Evolutionary conservation across 64 coral and sea anemone genomes (phyloP), one percentile per base, ranked within the genome.

Genomic region (Astreopora myriophthalma): DNA sequence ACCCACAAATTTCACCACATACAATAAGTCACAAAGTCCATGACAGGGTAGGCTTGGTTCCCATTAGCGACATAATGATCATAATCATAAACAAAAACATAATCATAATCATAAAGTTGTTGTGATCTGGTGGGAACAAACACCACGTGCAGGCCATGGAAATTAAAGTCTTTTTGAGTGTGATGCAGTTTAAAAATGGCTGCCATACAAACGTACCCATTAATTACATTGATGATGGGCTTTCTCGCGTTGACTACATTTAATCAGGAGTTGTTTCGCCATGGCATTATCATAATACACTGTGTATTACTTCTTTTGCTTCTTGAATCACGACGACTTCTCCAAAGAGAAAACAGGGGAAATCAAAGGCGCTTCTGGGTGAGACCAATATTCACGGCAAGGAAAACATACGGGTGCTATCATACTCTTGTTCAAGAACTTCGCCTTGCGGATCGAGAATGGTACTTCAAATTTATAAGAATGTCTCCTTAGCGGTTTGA

Each of bases 391-490:
- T 86, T 86, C 52, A 39, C 6, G 65, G 13, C 6, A 58, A 67
- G 80, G 57, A 62, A 85, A 66, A 60, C 14, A 69, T 42, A 86
- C 2, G 82, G 82, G 20, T n/a, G 34, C 5, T 84, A 61, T 84
- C 3, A 62, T 10, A 84, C 51, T 55, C 49, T 84, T 26, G 79
- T 84, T 34, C 30, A 37, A 14, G 82, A 85, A 85, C 82, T 85
- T 28, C 34, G 60, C 30, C 82, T 85, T 22, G 82, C 48, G 64
- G 33, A 85, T 34, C 55, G 82, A 64, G 30, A 68, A 62, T 26
- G 28, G 60, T 85, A 38, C 23, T 85, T 69, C 82, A 85, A 62
- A 62, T 74, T 74, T 1, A 33, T 74, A 40, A 74, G 71, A 1
- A 74, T 74, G 20, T 74, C 71, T 40, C 71, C 71, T 74, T 20